Evolutionary conservation across 1,140 invertebrate genomes (phyloP).

Genomic region (Rhopalosiphum padi): DNA sequence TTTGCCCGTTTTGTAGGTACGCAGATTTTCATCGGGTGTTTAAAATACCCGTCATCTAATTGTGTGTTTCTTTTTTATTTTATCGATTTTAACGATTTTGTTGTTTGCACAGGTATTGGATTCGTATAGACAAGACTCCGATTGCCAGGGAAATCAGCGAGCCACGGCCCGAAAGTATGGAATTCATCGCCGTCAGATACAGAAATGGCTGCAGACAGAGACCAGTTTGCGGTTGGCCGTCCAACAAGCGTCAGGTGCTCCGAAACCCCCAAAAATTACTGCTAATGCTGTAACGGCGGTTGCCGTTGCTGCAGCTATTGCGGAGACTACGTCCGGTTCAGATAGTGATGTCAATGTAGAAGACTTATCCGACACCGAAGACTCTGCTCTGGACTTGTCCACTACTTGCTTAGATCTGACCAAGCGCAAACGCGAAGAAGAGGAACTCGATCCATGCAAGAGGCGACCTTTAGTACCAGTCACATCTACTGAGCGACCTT

Average conservation of each 20-base stretch:
- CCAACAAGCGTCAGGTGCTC: conserved; percentile 56
- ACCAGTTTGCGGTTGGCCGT: conserved; percentile 71
- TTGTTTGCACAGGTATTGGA: conserved; percentile 72
- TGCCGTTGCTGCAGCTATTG: conserved; percentile 63
- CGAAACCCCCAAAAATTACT: conserved; percentile 58
- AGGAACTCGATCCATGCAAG: conserved; percentile 27
- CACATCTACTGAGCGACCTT: background rate
- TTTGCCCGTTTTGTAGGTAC: no score
- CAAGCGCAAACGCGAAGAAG: conserved; percentile 40
- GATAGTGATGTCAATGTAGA: conserved; percentile 62
- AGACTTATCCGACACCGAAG: conserved; percentile 52
- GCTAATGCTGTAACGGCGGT: conserved; percentile 61
- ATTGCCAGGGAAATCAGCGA: conserved; percentile 84
- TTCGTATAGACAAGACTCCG: conserved; percentile 80
- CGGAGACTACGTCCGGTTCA: conserved; percentile 65
- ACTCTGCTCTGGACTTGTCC: conserved; percentile 46
- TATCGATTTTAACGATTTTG: background rate
- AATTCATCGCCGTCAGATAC: conserved; percentile 84
- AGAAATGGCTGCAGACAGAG: conserved; percentile 88
- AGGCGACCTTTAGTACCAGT: conserved; percentile 8
- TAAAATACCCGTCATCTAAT: background rate
- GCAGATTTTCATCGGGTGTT: background rate
- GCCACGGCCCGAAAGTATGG: conserved; percentile 86
- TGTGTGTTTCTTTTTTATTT: background rate
- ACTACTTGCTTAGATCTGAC: conserved; percentile 48